Base-by-base conservation (phyloP, 1,140 invertebrate species). In the Hyposmocoma kahamanoa region DNA sequence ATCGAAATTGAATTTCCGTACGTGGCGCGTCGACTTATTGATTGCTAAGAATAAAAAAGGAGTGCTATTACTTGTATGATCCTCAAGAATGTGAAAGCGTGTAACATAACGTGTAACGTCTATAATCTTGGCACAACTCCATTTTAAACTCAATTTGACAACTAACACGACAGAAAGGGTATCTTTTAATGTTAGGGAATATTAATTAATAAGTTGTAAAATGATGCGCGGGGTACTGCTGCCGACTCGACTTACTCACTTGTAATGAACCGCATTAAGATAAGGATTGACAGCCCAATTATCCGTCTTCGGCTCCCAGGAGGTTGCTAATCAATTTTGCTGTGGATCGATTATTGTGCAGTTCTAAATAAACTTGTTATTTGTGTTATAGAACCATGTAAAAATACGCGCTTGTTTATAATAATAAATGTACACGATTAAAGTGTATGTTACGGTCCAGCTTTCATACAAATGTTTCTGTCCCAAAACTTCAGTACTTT, bases 1-100 rank as follows among this genome's bases (percentile, higher is more conserved):
- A 56, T 50, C 53, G 42, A 70, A 70, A 72, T 72, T 67, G 53
- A 65, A 66, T 69, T 69, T 70, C 59, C 58, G 43, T 60, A 63
- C 53, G 56, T 48, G 43, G 56, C 47, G 52, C 58, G 53, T 56
- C 48, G 42, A 49, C 20, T 59, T 60, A 68, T 64, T 62, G 58
- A 67, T 67, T 71, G 50, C 54, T 39, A 47, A 55, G 36, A 39
- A 55, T 10, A 56, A 26, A 30, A 56, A 53, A 53, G 53, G 38
- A 47, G 55, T 39, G 42, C 53, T 54, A 56, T 62, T 67, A 56
- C 56, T 67, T 67, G n/a, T 69, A 61, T 58, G 56, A 42, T 48
- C 19, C 34, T 24, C 10, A 3, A 13, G 41, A 24, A 13, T 43
- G 5, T 19, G 30, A 43, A 51, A 45, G 42, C 15, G 56, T 47